Conservation (phyloP, 2,113 vertebrate genomes). For the Xiphophorus maculatus region DNA sequence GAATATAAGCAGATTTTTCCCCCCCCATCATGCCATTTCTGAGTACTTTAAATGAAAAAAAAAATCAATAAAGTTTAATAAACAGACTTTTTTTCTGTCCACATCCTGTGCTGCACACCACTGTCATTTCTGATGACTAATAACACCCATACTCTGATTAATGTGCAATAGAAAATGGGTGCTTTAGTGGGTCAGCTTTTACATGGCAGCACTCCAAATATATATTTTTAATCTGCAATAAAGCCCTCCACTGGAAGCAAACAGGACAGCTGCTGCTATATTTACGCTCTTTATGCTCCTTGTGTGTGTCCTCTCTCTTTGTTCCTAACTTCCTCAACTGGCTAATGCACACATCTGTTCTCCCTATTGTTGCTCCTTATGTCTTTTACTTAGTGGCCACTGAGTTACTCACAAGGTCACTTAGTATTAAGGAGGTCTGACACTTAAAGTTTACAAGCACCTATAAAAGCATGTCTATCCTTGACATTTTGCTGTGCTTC, state of each 20-base stretch:
- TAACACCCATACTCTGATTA: neutral
- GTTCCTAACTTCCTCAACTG: neutral
- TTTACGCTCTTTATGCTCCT: neutral
- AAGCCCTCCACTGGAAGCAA: neutral
- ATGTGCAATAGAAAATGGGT: neutral
- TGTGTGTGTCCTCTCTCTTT: neutral
- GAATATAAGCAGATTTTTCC: too few relatives aligned
- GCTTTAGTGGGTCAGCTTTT: neutral
- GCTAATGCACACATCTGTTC: neutral
- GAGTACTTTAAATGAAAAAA: neutral
- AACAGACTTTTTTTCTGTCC: neutral
- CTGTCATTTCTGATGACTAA: neutral
- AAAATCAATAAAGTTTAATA: constrained; percentile 6
- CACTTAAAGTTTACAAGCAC: neutral
- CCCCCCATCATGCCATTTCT: neutral
- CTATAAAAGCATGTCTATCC: neutral
- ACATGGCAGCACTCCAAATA: neutral
- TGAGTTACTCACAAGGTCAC: neutral
- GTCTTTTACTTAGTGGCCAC: neutral
- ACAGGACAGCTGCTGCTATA: neutral
- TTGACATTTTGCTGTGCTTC: neutral
- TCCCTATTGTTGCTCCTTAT: neutral
- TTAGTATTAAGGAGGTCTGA: neutral
- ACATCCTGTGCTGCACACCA: neutral
- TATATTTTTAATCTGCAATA: neutral